Conservation (phyloP, 2,888 invertebrate genomes). For the Morinoia aosen region DNA sequence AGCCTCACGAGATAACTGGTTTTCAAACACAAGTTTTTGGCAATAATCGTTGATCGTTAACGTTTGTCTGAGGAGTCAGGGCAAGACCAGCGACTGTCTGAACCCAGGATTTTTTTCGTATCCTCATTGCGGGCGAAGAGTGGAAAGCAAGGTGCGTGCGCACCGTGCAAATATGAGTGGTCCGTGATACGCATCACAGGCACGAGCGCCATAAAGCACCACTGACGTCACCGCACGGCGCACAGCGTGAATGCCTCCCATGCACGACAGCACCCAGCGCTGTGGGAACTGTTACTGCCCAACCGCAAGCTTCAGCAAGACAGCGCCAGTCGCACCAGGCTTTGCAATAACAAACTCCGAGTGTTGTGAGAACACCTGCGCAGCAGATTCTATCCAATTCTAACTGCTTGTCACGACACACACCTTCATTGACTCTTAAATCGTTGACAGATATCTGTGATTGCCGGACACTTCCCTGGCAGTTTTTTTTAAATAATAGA, state of each 20-base stretch:
- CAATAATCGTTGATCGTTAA: neutral
- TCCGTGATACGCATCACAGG: conserved; percentile 14
- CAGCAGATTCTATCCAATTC: neutral
- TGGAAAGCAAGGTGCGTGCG: conserved; percentile 30
- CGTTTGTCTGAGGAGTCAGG: neutral
- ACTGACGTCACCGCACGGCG: conserved; percentile 20
- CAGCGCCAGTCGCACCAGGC: neutral
- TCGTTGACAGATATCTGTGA: neutral
- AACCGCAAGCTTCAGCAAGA: neutral
- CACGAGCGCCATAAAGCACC: conserved; percentile 19
- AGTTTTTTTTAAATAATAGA: neutral
- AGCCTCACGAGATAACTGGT: neutral
- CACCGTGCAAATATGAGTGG: conserved; percentile 24
- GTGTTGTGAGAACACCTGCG: neutral
- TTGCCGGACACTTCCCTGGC: neutral
- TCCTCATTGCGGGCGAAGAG: neutral
- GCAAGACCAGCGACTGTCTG: conserved; percentile 3
- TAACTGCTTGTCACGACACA: neutral
- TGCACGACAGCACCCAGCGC: neutral
- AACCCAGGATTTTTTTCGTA: neutral
- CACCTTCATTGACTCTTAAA: neutral
- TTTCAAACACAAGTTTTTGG: neutral
- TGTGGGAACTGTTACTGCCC: conserved; percentile 30
- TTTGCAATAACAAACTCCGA: neutral
- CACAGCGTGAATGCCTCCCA: conserved; percentile 6